Evolutionary conservation across 2,797 vertebrate species (phyloP).

Genomic region (Anableps anableps): DNA sequence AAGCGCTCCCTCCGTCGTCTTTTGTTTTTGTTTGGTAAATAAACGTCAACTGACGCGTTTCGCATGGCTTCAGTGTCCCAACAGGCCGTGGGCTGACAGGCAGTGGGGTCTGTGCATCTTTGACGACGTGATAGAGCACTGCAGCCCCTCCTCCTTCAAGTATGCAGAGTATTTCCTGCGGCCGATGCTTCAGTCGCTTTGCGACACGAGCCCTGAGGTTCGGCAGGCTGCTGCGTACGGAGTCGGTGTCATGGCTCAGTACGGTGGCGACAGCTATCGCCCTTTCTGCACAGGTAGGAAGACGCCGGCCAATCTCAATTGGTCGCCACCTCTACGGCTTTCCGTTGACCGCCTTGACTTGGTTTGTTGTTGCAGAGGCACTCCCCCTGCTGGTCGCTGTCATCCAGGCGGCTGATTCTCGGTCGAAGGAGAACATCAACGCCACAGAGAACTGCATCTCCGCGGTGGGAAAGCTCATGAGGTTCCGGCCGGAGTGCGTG

Average conservation of each 20-base stretch:
- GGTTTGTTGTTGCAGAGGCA: constrained; percentile 83
- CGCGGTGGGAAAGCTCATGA: constrained; percentile 96
- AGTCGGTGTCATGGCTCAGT: constrained; percentile 96
- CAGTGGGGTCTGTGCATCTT: constrained; percentile 99
- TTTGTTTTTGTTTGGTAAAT: neutral
- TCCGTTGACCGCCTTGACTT: neutral
- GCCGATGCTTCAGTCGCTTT: constrained; percentile 93
- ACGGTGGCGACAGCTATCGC: constrained; percentile 93
- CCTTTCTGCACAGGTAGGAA: constrained; percentile 92
- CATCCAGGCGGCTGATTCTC: constrained; percentile 93
- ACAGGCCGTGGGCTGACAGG: constrained; percentile 95
- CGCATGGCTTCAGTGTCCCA: constrained; percentile 84
- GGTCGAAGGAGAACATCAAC: constrained; percentile 95
- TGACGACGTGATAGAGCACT: constrained; percentile 96
- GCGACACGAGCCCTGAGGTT: constrained; percentile 95
- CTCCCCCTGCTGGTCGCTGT: constrained; percentile 93
- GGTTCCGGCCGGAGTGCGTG: constrained; percentile 93
- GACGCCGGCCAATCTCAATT: neutral
- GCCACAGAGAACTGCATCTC: constrained; percentile 99
- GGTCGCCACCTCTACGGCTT: fast-evolving
- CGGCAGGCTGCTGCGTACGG: constrained; percentile 97
- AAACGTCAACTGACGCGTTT: neutral
- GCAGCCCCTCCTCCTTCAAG: constrained; percentile 96
- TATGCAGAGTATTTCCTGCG: constrained; percentile 93
- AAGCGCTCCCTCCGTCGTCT: constrained; percentile 71